Base-by-base conservation (phyloP, 2,888 invertebrate species). In the Pedicia rivosa region DNA sequence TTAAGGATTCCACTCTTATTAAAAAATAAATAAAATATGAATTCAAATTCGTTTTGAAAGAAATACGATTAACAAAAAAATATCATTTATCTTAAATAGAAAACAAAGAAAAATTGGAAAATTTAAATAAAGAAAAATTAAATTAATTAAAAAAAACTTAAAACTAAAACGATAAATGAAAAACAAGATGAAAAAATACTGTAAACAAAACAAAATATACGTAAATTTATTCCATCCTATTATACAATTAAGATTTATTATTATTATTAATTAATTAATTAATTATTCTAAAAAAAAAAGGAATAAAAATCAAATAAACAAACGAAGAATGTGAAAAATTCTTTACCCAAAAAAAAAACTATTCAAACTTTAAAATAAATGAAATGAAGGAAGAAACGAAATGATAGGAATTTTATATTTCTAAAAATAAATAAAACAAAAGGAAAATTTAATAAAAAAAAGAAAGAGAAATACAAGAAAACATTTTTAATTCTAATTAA, bases 141-240 rank as follows among this genome's bases (percentile, higher is more conserved):
- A 30, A 39, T 16, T 28, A 27, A 35, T 27, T 22, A 27, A 31
- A 32, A 31, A 16, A 36, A 36, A 16, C 19, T 24, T 20, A 30
- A n/a, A 30, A 29, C 2, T 16, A 20, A 30, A 29, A 24, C 10
- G 15, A 29, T 13, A 15, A 29, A 29, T 15, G 13, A 29, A 15
- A 29, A 29, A 10, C 3, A 24, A 12, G 12, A 19, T 15, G 28
- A 22, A 36, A 22, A 22, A 15, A 22, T 16, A 12, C n/a, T 14
- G 12, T 13, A 30, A 30, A 36, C 20, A 29, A 36, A 20, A 43
- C 43, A 43, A 41, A 40, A 43, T 43, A 43, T 43, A 43, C 43
- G 43, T 43, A 43, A 43, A 41, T 43, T 40, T 43, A 43, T 43
- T 41, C 43, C 43, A 43, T 43, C 43, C 43, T 41, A 43, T 33